Evolutionary conservation across 2,888 invertebrate species (phyloP), one percentile per base, ranked within the genome.

Genomic region (Nebria salina): DNA sequence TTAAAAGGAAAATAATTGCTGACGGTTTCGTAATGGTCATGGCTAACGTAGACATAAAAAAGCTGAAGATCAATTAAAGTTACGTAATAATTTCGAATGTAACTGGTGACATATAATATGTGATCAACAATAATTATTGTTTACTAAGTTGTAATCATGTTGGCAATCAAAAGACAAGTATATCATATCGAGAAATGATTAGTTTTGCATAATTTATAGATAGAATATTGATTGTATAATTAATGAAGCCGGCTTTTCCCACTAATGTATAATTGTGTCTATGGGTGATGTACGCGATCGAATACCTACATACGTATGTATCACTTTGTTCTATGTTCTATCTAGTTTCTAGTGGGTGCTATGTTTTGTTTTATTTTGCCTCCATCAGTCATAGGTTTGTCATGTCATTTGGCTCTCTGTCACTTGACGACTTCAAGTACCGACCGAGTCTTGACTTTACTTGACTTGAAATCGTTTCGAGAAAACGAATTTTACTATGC

Each of bases 131-230:
- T 8, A 54, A 54, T 54, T 54, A 54, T 54, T 54, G 54, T 54
- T 54, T 54, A 4, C 13, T 54, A 54, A 54, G 11, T 54, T 54
- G 54, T 54, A 54, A 54, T 54, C 54, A 11, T 8, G 8, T 54
- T 54, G 13, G 54, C 54, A 54, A 54, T 54, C 54, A 54, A 54
- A 34, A 11, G 54, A 54, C 54, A 54, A 54, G 54, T 54, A 54
- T 54, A 54, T 54, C 54, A 54, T 54, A 54, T 54, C 54, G 54
- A 54, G 54, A 54, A 54, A 54, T 54, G 54, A 54, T 54, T 54
- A 54, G 54, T 54, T 54, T 54, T 54, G 54, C 54, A 54, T 54
- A 54, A 11, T 54, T 54, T 54, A 54, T 54, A 54, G 13, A 54
- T 43, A 43, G 9, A 43, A 43, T 13, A 13, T 54, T 54, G 54